Evolutionary conservation across 2,797 vertebrate genomes (phyloP).

Genomic region (Adelosebastes latens): DNA sequence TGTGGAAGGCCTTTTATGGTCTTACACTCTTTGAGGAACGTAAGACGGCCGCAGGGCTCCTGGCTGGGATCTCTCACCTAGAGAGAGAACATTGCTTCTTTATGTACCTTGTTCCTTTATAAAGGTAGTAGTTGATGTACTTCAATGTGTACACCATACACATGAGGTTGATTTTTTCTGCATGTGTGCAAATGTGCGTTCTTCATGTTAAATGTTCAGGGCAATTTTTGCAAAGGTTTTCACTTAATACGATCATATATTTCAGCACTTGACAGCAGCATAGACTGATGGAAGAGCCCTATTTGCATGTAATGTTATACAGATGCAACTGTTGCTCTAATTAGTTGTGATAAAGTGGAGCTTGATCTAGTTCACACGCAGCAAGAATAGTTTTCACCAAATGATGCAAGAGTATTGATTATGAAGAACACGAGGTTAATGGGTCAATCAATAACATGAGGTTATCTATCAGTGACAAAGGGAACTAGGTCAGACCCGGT

Average conservation of each 20-base stretch:
- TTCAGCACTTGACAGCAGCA: neutral
- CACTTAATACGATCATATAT: neutral
- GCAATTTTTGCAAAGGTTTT: neutral
- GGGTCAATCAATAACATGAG: constrained; percentile 34
- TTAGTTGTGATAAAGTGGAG: neutral
- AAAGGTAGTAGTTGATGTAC: neutral
- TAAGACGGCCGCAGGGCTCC: constrained; percentile 96
- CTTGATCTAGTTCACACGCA: neutral
- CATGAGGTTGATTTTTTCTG: neutral
- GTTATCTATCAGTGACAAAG: neutral
- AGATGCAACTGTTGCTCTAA: neutral
- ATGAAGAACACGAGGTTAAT: neutral
- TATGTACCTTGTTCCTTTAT: neutral
- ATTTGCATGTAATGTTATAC: neutral
- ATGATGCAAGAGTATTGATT: constrained; percentile 20
- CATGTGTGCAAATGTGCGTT: neutral
- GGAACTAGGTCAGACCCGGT: constrained; percentile 32
- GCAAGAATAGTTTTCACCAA: neutral
- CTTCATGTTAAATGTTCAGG: neutral
- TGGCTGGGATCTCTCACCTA: constrained; percentile 97
- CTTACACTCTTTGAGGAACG: constrained; percentile 97
- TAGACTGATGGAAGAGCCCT: neutral
- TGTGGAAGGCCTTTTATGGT: constrained; percentile 92
- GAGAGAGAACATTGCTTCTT: constrained; percentile 37
- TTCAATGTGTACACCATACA: neutral